Evolutionary conservation across 2,113 vertebrate species (phyloP).

Genomic region (Isichthys henryi): DNA sequence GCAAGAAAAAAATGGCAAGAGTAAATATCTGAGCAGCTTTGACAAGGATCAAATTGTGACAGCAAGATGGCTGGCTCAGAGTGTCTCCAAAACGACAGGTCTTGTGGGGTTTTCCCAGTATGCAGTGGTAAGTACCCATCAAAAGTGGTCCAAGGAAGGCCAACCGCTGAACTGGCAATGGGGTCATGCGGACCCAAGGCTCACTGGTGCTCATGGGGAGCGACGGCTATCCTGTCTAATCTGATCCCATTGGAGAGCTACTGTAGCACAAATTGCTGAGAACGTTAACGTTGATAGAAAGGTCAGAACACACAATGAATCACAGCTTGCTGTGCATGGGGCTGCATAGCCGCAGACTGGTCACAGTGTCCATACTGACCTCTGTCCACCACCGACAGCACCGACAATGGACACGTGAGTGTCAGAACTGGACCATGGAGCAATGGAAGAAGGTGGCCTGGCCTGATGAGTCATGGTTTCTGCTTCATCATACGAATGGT

Average conservation of each 20-base stretch:
- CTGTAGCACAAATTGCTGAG: not conserved
- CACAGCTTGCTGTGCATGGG: not conserved
- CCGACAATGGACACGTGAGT: not conserved
- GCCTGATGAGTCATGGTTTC: not conserved
- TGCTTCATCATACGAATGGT: not conserved
- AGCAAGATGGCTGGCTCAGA: not conserved
- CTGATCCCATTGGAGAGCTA: not conserved
- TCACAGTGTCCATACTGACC: not conserved
- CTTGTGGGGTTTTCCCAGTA: not conserved
- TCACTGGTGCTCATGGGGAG: not conserved
- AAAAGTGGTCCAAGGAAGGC: not conserved
- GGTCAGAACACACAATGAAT: not conserved
- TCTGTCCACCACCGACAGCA: not conserved
- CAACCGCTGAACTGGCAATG: not conserved
- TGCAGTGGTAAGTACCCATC: not conserved
- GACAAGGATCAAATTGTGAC: not conserved
- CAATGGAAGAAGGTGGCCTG: not conserved
- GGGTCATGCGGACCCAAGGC: not conserved
- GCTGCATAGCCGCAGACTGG: not conserved
- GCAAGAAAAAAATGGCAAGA: not conserved
- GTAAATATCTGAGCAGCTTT: not conserved
- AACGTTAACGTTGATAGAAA: not conserved
- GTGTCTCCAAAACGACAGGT: not conserved
- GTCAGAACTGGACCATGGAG: not conserved
- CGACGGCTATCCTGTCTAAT: not conserved